Evolutionary conservation across 2,888 invertebrate genomes (phyloP), one percentile per base, ranked within the genome.

Genomic region (Pterostichus madidus): DNA sequence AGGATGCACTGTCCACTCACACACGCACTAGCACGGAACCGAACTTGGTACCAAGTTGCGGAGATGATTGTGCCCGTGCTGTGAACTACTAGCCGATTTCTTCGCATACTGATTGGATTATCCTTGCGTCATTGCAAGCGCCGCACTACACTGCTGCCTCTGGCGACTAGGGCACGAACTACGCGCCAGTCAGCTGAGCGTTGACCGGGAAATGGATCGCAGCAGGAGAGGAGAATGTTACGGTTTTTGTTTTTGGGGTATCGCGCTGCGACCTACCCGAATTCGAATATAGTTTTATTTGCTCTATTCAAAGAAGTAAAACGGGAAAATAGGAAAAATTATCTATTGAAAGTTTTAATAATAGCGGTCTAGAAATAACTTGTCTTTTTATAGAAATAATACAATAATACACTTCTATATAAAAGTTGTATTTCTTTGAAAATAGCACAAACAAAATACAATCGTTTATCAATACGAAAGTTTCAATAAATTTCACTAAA

Each of bases 31-130:
- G 44, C 49, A 56, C 73, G 68, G 56, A 56, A 17, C 35, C 52
- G 56, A 49, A 80, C 71, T 13, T 13, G 64, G 46, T 8, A 46
- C 49, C 44, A 24, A 2, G 73, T 7, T 2, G 46, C 46, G 73
- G 15, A 39, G 39, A 39, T 7, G 8, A 35, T 15, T n/a, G 13
- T 39, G 68, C n/a, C 13, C 68, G 8, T 31, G 35, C 15, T 77
- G 6, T 53, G 24, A 24, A 44, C 71, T 64, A 80, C 81, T 81
- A 32, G 59, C 68, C 75, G 75, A 81, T 61, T 75, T 81, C 81
- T 75, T 75, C 81, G 81, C 56, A 56, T 68, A 81, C 75, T 81
- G 81, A 81, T 81, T 81, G 81, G 81, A 81, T 81, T 81, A 81
- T 75, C 59, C 75, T 81, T 81, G 81, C 81, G 81, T 81, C 81